phyloP scores from a whole-genome alignment of 1,140 invertebrate species.

The Drosophila erecta region DNA sequence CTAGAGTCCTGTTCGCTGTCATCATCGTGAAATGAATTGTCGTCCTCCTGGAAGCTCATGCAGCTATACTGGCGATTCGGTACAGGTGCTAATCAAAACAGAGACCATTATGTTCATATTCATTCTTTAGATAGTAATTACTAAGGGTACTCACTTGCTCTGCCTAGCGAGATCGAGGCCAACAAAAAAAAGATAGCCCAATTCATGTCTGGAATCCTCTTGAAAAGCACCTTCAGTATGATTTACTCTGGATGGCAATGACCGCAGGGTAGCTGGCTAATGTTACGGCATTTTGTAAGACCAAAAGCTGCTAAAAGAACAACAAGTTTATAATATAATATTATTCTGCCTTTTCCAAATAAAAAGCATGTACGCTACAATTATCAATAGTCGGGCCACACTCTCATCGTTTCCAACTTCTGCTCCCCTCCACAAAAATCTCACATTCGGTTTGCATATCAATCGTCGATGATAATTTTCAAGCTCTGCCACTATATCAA shows the following conservation, averaged over 20 bases:
- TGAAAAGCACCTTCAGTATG: not conserved
- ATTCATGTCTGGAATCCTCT: conserved; percentile 45
- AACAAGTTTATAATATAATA: conserved; percentile 23
- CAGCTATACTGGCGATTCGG: conserved; percentile 67
- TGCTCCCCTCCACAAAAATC: not conserved
- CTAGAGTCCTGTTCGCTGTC: conserved; percentile 59
- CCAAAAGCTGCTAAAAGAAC: conserved; percentile 25
- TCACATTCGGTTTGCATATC: conserved; percentile 39
- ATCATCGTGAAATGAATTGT: conserved; percentile 66
- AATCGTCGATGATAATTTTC: conserved; percentile 47
- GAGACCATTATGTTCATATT: not conserved
- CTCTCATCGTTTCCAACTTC: conserved; percentile 4
- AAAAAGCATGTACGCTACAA: conserved; percentile 24
- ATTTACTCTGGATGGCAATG: not conserved
- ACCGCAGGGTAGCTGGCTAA: not conserved
- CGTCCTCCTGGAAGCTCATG: conserved; percentile 77
- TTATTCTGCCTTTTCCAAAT: conserved; percentile 13
- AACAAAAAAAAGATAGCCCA: conserved; percentile 40
- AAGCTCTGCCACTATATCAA: conserved; percentile 54
- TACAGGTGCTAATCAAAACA: conserved; percentile 41
- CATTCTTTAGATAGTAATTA: not conserved
- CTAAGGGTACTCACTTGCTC: conserved; percentile 46
- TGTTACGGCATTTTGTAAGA: conserved; percentile 60
- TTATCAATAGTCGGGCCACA: conserved; percentile 33
- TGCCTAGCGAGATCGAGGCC: conserved; percentile 38